Base-by-base conservation (phyloP, 2,797 vertebrate genomes). In the Sebastolobus altivelis region DNA sequence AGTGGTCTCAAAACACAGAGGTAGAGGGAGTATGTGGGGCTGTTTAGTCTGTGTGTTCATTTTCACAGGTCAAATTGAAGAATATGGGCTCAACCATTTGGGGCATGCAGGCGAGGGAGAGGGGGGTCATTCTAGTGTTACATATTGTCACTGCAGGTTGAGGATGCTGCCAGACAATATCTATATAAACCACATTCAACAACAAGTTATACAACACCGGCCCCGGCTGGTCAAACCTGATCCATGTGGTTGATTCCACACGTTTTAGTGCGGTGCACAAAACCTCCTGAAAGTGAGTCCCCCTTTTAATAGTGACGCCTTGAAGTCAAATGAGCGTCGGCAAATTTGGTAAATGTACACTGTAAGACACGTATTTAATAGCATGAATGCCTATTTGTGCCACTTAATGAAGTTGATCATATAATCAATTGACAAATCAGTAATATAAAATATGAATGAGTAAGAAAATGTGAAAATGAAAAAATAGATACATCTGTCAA, bases 131-230 rank as follows among this genome's bases (percentile, higher is more conserved):
- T 49, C 16, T 49, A 49, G 38, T 77, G 38, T 63, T 22, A 63
- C 35, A 8, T 12, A 25, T 59, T 12, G 38, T 37, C 46, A 72
- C 46, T 12, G 69, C 31, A 73, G 52, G 74, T 75, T 43, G 8
- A 31, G 58, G 37, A 55, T 54, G 43, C 33, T 65, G 60, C 20
- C 46, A 29, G 35, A 73, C 73, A 54, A 63, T 56, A 54, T 18
- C 58, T 69, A 43, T 35, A 25, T 55, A 70, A 55, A 60, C 22
- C 8, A 22, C 33, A 67, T 67, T 73, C 60, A 73, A 46, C 49
- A 85, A 59, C 58, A 76, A 38, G 52, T 75, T 66, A 77, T n/a
- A 65, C 62, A 75, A 84, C 60, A 43, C 5, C 77, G 14, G 35
- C 35, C 35, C 37, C 18, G 60, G 56, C 68, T 31, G 62, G 1